Conservation (phyloP, 2,888 invertebrate genomes). For the Plagodis dolabraria region DNA sequence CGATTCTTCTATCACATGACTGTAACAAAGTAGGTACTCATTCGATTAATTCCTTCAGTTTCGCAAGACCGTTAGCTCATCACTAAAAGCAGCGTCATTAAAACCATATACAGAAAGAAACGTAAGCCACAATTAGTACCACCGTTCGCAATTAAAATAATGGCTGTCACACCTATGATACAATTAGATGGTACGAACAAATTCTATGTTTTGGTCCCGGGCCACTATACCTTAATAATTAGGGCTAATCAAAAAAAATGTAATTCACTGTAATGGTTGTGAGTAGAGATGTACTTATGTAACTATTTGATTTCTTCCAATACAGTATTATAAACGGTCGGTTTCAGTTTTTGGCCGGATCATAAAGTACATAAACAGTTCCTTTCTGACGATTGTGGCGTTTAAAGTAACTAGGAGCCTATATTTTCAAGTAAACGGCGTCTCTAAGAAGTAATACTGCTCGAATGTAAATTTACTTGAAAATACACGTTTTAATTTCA, state of each 20-base stretch:
- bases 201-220: constrained; percentile 66
- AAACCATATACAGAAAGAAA: constrained; percentile 69
- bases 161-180: constrained; percentile 82
- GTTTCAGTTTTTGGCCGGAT: not conserved
- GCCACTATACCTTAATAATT: constrained; percentile 53
- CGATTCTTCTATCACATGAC: not conserved
- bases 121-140: constrained; percentile 70
- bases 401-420: too few relatives aligned
- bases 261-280: constrained; percentile 55
- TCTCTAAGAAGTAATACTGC: too few relatives aligned
- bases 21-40: constrained; percentile 16
- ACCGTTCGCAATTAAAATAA: constrained; percentile 81
- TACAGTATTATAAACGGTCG: not conserved
- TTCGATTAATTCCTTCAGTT: constrained; percentile 19
- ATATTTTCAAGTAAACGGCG: too few relatives aligned
- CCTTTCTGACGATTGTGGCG: too few relatives aligned
- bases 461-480: too few relatives aligned
- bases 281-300: constrained; percentile 17
- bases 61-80: constrained; percentile 29
- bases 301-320: not conserved
- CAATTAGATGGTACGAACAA: constrained; percentile 75
- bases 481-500: too few relatives aligned
- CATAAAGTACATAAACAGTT: not conserved
- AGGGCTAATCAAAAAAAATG: constrained; percentile 63
- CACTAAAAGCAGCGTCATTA: constrained; percentile 45